Percentiles rank a stretch among this genome's conserved stretches.
These are phyloP conservation scores for Dryas iulia DNA, from an alignment of 1,140 invertebrate genomes.

Conservation along the genomic window DNA sequence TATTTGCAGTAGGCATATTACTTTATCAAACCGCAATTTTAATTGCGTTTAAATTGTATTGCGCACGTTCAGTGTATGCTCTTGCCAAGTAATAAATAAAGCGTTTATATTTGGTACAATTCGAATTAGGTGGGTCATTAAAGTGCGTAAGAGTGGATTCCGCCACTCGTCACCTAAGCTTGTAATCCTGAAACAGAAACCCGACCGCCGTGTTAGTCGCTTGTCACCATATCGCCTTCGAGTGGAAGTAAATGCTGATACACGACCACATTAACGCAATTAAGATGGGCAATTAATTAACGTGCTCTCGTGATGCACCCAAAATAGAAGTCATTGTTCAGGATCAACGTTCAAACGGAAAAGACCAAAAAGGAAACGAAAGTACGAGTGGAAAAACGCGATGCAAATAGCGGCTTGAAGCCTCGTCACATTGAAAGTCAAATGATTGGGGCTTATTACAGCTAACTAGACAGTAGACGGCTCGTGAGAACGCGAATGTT, in stretches of 20 bases:
- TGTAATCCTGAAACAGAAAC: constrained; percentile 58
- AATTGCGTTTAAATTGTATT: constrained; percentile 68
- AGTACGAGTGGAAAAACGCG: constrained; percentile 24
- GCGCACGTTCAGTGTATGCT: constrained; percentile 27
- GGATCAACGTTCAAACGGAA: neutral
- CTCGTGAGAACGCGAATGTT: constrained; percentile 41
- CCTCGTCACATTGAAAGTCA: constrained; percentile 35
- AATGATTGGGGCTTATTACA: constrained; percentile 38
- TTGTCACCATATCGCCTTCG: constrained; percentile 75
- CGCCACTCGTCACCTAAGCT: constrained; percentile 66
- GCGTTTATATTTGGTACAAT: constrained; percentile 76
- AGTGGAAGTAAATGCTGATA: constrained; percentile 65
- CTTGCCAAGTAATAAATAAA: constrained; percentile 75
- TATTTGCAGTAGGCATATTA: constrained; percentile 24
- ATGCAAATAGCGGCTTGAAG: constrained; percentile 26
- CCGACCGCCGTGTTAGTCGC: constrained; percentile 2
- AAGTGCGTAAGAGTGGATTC: constrained; percentile 59
- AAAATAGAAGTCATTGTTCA: constrained; percentile 1
- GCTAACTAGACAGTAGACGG: constrained; percentile 32
- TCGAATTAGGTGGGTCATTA: constrained; percentile 75
- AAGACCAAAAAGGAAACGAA: constrained; percentile 22
- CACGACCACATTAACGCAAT: constrained; percentile 65
- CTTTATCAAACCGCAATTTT: constrained; percentile 51
- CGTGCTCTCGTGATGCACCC: neutral
- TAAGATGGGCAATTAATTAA: constrained; percentile 65